Evolutionary conservation across 2,797 vertebrate genomes (phyloP).

Genomic region (Tachyglossus aculeatus): DNA sequence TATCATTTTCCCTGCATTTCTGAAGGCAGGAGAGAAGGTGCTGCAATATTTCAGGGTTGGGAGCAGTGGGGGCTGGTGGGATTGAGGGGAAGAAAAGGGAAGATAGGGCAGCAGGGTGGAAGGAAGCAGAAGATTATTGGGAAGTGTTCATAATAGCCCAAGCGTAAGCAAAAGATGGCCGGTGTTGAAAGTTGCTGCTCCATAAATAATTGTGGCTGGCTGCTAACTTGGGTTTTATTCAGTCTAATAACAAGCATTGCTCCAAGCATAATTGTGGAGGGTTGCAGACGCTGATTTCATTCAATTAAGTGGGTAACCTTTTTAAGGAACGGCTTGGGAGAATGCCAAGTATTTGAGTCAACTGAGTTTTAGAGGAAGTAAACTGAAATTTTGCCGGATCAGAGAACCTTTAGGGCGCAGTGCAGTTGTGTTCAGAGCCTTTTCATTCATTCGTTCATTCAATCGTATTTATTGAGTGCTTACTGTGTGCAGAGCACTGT

Average conservation of each 20-base stretch:
- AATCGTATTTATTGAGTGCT: too few species aligned
- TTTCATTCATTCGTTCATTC: not conserved
- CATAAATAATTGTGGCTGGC: conserved; percentile 26
- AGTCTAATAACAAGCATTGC: conserved; percentile 46
- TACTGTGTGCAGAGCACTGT: too few species aligned
- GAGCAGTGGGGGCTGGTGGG: not conserved
- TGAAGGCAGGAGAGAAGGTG: not conserved
- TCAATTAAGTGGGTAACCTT: conserved; percentile 60
- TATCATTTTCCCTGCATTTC: too few species aligned
- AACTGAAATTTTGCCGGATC: conserved; percentile 35
- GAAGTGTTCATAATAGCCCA: not conserved
- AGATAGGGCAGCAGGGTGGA: not conserved
- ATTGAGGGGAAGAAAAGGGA: not conserved
- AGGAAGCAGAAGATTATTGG: conserved; percentile 5
- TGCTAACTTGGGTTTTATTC: conserved; percentile 48
- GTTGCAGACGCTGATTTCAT: conserved; percentile 52
- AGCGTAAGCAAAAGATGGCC: not conserved
- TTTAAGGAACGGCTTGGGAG: conserved; percentile 52
- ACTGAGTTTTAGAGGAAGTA: conserved; percentile 29
- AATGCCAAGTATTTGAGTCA: conserved; percentile 47
- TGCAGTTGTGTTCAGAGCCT: conserved; percentile 39
- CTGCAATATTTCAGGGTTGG: fast-evolving
- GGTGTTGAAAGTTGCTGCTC: not conserved
- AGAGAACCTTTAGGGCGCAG: conserved; percentile 32
- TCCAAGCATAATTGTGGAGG: conserved; percentile 49